Percentiles rank a stretch among this genome's conserved stretches.
Evolutionary conservation across 2,888 invertebrate genomes (phyloP).

Genomic region (Heteromurus nitidus): DNA sequence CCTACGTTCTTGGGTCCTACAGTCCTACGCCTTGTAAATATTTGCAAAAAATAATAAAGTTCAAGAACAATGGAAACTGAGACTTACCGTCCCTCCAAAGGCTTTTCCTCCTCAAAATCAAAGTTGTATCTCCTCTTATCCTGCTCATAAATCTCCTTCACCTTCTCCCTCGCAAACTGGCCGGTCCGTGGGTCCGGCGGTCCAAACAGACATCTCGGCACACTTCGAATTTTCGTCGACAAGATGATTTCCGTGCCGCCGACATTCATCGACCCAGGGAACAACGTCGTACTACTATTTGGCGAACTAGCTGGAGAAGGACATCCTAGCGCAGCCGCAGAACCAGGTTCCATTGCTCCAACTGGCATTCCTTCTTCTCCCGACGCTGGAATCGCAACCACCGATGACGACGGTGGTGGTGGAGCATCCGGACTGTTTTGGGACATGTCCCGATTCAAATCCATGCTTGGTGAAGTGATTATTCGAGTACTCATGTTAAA

Average conservation of each 20-base stretch:
- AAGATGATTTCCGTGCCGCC: constrained; percentile 33
- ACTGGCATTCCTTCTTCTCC: constrained; percentile 18
- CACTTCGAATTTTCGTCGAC: constrained; percentile 41
- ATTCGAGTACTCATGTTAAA: constrained; percentile 65
- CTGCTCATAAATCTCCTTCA: constrained; percentile 61
- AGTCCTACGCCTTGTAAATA: no score
- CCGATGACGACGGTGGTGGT: constrained; percentile 29
- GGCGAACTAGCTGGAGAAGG: constrained; percentile 56
- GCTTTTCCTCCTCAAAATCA: constrained; percentile 70
- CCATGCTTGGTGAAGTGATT: constrained; percentile 63
- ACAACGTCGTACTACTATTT: constrained; percentile 16
- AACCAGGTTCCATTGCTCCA: neutral
- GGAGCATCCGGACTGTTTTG: constrained; percentile 53
- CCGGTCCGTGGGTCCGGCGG: constrained; percentile 67
- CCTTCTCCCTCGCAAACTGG: constrained; percentile 67
- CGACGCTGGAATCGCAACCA: constrained; percentile 35
- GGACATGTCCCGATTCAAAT: constrained; percentile 58
- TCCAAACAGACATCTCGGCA: constrained; percentile 70
- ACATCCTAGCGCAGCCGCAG: constrained; percentile 28
- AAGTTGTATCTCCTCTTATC: constrained; percentile 70
- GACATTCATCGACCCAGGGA: neutral
- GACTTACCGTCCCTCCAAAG: constrained; percentile 70
- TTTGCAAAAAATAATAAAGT: neutral
- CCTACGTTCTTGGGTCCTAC: no score
- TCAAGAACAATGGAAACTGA: neutral